phyloP scores from a whole-genome alignment of 2,888 invertebrate species.

The Ecdyonurus torrentis region DNA sequence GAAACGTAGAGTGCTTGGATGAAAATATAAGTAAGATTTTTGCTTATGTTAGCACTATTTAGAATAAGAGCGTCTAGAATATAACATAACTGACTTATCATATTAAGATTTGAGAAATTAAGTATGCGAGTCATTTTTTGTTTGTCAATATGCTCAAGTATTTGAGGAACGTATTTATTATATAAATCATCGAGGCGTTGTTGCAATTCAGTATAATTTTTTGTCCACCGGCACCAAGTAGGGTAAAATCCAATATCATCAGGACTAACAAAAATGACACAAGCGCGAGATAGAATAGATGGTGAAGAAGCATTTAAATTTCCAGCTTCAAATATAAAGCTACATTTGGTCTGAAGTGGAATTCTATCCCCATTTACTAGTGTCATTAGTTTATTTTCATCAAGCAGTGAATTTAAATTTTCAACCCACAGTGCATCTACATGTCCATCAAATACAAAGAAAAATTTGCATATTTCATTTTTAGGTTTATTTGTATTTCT shows the following conservation, averaged over 20 bases:
- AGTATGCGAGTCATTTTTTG: slow-evolving; percentile 51
- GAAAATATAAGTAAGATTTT: slow-evolving; percentile 53
- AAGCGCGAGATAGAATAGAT: slow-evolving; percentile 80
- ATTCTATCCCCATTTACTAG: slow-evolving; percentile 83
- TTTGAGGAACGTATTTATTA: slow-evolving; percentile 51
- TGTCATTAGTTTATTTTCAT: slow-evolving; percentile 79
- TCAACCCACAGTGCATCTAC: slow-evolving; percentile 92
- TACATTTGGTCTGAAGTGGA: slow-evolving; percentile 60
- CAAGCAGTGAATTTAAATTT: slow-evolving; percentile 96
- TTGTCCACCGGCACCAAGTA: slow-evolving; percentile 72
- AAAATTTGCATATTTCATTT: slow-evolving; percentile 55
- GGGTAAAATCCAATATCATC: slow-evolving; percentile 77
- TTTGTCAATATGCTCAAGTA: too few species aligned
- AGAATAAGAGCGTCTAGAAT: slow-evolving; percentile 56
- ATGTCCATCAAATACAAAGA: slow-evolving; percentile 84
- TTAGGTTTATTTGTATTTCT: slow-evolving; percentile 71
- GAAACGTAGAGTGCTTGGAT: slow-evolving; percentile 66
- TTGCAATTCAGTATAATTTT: slow-evolving; percentile 29
- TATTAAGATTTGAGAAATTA: slow-evolving; percentile 68
- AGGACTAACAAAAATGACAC: slow-evolving; percentile 89
- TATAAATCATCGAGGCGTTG: slow-evolving; percentile 39
- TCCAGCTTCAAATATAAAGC: slow-evolving; percentile 63
- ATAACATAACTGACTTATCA: slow-evolving; percentile 67
- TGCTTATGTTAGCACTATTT: slow-evolving; percentile 23
- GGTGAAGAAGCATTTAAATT: slow-evolving; percentile 43